Evolutionary conservation across 23 tunicate species (phyloP), one percentile per base, ranked within the genome.

Genomic region (Styela plicata): DNA sequence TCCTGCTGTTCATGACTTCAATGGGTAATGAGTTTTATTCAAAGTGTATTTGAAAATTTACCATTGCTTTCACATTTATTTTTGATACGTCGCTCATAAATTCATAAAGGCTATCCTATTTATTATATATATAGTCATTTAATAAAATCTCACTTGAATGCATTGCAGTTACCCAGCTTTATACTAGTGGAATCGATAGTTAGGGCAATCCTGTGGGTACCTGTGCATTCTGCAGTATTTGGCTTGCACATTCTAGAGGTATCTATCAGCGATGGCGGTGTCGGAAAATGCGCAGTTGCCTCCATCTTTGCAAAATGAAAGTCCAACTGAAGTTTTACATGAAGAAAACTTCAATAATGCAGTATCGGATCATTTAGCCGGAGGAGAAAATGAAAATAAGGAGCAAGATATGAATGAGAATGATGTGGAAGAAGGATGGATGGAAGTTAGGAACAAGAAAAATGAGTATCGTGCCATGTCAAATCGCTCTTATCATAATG

Each of bases 361-460:
- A 7, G 57, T 44, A 13, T 7, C 57, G 13, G 57, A 44, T 44
- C 57, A 44, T 44, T 44, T 44, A 44, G 7, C 57, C 13, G 57
- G 57, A 44, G 57, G 13, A n/a, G n/a, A n/a, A 44, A 13, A 44
- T 13, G 57, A 44, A 5, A 44, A 44, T 13, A 44, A 5, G 57
- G 13, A 44, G 7, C 57, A 44, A 44, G 81, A 36, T 36, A 76
- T n/a, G 18, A 30, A 21, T 1, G 0, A 25, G 26, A 29, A 24
- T 57, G 81, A 53, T 17, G 61, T 64, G 74, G 91, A 73, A 1
- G 87, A 83, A 61, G 97, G 91, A 20, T 91, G 97, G 97, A 91
- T 69, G 74, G 85, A 65, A 57, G 97, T 91, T 31, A 64, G 81
- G 7, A 87, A 74, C 79, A 74, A 82, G 36, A 83, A 80, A 63